Evolutionary conservation across 2,797 vertebrate species (phyloP).

Genomic region (Coluber constrictor): DNA sequence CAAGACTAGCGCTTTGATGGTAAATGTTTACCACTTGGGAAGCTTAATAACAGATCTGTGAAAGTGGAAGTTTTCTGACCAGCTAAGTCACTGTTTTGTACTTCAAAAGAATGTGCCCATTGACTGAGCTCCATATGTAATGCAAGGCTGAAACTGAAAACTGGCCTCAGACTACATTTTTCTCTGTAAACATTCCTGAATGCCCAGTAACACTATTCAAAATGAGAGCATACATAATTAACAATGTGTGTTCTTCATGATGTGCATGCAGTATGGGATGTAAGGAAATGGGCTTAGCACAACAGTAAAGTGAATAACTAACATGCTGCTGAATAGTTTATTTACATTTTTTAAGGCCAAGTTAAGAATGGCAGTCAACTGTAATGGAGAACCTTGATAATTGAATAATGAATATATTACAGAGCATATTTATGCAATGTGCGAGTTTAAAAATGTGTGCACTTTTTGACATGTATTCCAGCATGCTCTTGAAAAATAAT

Average conservation of each 20-base stretch:
- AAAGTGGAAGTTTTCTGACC: conserved; percentile 18
- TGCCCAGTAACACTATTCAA: not conserved
- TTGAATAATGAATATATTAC: not conserved
- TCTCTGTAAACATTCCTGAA: conserved; percentile 36
- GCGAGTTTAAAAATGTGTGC: not conserved
- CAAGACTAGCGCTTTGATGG: not conserved
- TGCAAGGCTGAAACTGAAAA: conserved; percentile 49
- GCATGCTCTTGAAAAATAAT: not conserved
- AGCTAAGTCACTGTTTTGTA: not conserved
- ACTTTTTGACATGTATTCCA: not conserved
- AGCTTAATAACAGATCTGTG: not conserved
- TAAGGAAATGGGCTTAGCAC: not conserved
- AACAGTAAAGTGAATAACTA: not conserved
- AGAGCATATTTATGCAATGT: not conserved
- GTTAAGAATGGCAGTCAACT: not conserved
- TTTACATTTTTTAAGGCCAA: not conserved
- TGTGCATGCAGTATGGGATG: not conserved
- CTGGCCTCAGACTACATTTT: conserved; percentile 32
- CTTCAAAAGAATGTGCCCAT: conserved; percentile 35
- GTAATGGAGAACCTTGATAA: not conserved
- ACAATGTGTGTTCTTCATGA: conserved; percentile 9
- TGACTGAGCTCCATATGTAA: conserved; percentile 35
- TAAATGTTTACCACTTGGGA: conserved; percentile 28
- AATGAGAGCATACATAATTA: conserved; percentile 31
- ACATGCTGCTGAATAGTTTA: conserved; percentile 5